phyloP scores from a whole-genome alignment of 2,888 invertebrate species.

The Stramonita haemastoma region DNA sequence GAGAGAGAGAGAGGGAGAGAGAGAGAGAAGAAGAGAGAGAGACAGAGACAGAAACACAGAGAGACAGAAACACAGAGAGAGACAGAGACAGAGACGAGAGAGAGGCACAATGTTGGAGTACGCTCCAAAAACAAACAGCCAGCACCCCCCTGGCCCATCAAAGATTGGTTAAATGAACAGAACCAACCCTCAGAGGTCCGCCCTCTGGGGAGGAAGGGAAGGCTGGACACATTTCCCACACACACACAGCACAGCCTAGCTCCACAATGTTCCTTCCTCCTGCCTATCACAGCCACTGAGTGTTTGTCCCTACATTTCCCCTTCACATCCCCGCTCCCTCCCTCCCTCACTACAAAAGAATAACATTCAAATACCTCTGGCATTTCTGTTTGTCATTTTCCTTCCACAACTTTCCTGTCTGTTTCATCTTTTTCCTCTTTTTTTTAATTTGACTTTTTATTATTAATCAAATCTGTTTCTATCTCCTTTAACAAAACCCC shows the following conservation, averaged over 20 bases:
- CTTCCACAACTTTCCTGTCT: neutral
- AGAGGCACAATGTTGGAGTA: constrained; percentile 5
- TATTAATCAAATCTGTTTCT: neutral
- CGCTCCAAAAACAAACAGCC: constrained; percentile 29
- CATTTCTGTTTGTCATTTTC: neutral
- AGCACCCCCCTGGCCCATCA: constrained; percentile 18
- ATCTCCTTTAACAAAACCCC: neutral
- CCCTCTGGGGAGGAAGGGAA: neutral
- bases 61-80: no score
- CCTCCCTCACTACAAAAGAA: neutral
- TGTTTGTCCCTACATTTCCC: neutral
- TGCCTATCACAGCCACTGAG: neutral
- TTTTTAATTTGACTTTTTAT: neutral
- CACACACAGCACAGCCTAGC: neutral
- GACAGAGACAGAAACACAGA: neutral
- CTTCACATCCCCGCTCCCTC: neutral
- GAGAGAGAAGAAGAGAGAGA: neutral
- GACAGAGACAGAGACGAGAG: no score
- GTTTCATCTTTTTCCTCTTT: neutral
- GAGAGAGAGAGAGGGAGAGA: neutral
- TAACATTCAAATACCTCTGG: neutral
- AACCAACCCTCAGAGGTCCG: constrained; percentile 24
- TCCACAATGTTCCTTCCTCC: neutral
- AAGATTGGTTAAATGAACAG: constrained; percentile 32
- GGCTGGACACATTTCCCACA: neutral